Evolutionary conservation across 1,140 invertebrate species (phyloP).

Genomic region (Heterodera schachtii): DNA sequence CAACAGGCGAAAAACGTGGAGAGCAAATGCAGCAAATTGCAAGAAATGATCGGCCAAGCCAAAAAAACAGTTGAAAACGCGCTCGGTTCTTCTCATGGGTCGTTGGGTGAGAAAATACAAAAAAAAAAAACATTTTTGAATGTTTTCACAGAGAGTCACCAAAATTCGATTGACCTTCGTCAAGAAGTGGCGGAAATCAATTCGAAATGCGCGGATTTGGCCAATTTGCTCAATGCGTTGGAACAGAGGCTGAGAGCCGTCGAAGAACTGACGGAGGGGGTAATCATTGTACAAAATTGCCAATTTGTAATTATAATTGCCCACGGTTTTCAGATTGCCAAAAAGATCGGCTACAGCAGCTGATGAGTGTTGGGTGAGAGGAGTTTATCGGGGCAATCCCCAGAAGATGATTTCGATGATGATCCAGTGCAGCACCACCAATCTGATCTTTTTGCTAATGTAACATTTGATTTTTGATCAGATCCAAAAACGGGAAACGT

Average conservation of each 20-base stretch:
- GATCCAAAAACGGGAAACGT: not conserved
- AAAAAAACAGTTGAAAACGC: slow-evolving; percentile 22
- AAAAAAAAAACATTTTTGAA: not conserved
- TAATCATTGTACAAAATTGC: not conserved
- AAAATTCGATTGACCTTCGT: not conserved
- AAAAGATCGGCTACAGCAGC: not conserved
- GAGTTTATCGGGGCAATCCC: not conserved
- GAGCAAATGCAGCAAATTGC: slow-evolving; percentile 14
- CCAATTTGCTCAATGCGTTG: not conserved
- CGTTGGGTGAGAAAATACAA: not conserved
- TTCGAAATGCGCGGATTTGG: not conserved
- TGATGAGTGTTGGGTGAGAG: not conserved
- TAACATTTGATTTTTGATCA: not conserved
- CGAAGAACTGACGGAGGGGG: slow-evolving; percentile 14
- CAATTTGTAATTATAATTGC: too few relatives aligned
- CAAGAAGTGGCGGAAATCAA: not conserved
- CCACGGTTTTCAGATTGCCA: not conserved
- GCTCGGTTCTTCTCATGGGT: not conserved
- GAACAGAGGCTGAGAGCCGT: slow-evolving; percentile 10
- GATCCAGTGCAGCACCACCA: not conserved
- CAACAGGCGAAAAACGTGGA: not conserved
- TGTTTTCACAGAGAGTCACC: not conserved
- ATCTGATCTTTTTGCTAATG: not conserved
- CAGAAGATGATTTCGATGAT: not conserved
- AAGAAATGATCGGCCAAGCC: slow-evolving; percentile 23